A percentile compares a stretch with the other conserved stretches of the same genome.
These are phyloP conservation scores for Drosophila suzukii DNA, from an alignment of 1,140 invertebrate species.

Conservation along the genomic window DNA sequence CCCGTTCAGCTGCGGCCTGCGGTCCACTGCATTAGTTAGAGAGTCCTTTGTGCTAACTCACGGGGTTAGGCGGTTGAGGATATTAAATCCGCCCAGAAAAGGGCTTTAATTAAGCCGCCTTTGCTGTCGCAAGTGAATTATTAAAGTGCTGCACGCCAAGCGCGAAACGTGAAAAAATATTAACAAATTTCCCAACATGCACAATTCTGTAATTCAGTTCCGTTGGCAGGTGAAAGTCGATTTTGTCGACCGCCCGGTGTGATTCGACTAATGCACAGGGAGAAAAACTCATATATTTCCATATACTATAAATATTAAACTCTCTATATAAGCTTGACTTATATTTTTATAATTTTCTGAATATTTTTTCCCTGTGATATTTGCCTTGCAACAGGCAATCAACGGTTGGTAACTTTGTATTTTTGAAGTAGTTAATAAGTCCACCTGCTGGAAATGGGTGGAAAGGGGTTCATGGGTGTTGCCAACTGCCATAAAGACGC, in stretches of 20 bases:
- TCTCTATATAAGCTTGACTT: too few species aligned
- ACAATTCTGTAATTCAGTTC: conserved; percentile 54
- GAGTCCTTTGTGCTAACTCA: conserved; percentile 45
- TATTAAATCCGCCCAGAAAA: conserved; percentile 15
- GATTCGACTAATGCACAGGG: background rate
- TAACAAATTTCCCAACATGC: conserved; percentile 57
- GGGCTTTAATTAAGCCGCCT: conserved; percentile 67
- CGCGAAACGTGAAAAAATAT: conserved; percentile 29
- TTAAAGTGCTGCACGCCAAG: conserved; percentile 58
- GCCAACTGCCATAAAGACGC: conserved; percentile 26
- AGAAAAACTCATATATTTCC: background rate
- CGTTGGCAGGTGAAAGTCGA: conserved; percentile 8
- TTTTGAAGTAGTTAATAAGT: conserved; percentile 70
- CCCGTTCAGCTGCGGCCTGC: conserved; percentile 55
- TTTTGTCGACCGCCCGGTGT: conserved; percentile 14
- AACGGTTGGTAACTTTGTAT: conserved; percentile 61
- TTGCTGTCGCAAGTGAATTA: conserved; percentile 46
- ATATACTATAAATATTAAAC: too few species aligned
- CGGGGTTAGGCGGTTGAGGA: conserved; percentile 9
- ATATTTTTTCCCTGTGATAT: background rate
- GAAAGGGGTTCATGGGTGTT: background rate
- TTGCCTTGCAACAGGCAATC: conserved; percentile 33
- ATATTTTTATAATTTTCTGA: background rate
- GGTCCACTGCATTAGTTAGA: conserved; percentile 65
- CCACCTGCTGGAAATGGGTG: conserved; percentile 6